Evolutionary conservation across 2,888 invertebrate species (phyloP), one percentile per base, ranked within the genome.

Genomic region (Ptycholaimellus sp.): DNA sequence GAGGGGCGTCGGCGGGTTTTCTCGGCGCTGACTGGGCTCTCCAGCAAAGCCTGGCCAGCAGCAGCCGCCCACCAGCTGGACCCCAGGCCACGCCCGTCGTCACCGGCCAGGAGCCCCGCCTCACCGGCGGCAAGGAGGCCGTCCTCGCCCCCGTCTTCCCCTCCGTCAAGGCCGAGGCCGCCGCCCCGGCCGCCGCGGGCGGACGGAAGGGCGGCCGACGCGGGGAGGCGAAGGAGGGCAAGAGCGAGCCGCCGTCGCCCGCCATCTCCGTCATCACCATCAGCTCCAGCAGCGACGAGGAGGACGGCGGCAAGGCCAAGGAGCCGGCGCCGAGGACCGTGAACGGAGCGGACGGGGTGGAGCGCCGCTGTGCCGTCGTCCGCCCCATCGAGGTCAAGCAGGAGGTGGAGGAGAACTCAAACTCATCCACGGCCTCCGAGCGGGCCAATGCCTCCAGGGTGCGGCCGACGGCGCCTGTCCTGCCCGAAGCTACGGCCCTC

Each of bases 341-440:
- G n/a, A n/a, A n/a, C n/a, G n/a, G n/a, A n/a, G n/a, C n/a, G n/a
- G n/a, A n/a, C n/a, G n/a, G n/a, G n/a, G n/a, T n/a, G n/a, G n/a
- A n/a, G n/a, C n/a, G n/a, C n/a, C 41, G 43, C 11, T 43, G 42
- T 31, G 42, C 42, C 14, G 42, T 43, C 14, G 43, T 43, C n/a
- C 41, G 43, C 14, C 43, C 43, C 7, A 40, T 40, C 38, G 22
- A 27, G 3, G 40, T 39, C 34, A 34, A 34, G 34, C n/a, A n/a
- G n/a, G n/a, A n/a, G n/a, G n/a, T n/a, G n/a, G n/a, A n/a, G n/a
- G n/a, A n/a, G n/a, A n/a, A n/a, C n/a, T n/a, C n/a, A n/a, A n/a
- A n/a, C n/a, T n/a, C n/a, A n/a, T n/a, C n/a, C n/a, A n/a, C n/a
- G n/a, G n/a, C n/a, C n/a, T n/a, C n/a, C n/a, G n/a, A n/a, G n/a